These are phyloP conservation scores for Caenorhabditis sp. DNA, from an alignment of 2,888 invertebrate genomes.

Conservation along the genomic window DNA sequence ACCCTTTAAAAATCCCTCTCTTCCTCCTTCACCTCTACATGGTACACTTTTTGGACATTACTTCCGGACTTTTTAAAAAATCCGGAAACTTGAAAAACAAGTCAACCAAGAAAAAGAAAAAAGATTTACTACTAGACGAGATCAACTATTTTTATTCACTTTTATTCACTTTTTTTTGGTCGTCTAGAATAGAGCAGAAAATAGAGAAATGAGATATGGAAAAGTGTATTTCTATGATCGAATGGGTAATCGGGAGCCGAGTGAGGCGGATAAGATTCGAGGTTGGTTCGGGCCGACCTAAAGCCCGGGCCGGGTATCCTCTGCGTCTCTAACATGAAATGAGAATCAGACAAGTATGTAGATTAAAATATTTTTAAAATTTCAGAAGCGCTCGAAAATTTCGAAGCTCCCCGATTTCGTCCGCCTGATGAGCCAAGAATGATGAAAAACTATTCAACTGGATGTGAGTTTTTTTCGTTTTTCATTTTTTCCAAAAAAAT, in stretches of 20 bases:
- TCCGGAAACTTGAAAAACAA: not conserved
- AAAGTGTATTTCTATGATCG: slow-evolving; percentile 66
- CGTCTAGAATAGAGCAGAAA: not conserved
- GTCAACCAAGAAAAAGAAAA: not conserved
- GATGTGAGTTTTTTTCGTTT: slow-evolving; percentile 14
- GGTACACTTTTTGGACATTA: too few relatives aligned
- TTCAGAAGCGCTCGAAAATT: slow-evolving; percentile 49
- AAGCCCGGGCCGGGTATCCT: too few relatives aligned
- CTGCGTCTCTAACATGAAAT: not conserved
- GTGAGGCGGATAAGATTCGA: slow-evolving; percentile 46
- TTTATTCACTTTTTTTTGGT: not conserved
- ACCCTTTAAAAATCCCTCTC: too few relatives aligned
- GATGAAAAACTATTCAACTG: slow-evolving; percentile 41
- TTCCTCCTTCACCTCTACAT: too few relatives aligned
- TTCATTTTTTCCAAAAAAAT: not conserved
- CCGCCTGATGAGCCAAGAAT: slow-evolving; percentile 48
- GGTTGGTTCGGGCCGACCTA: too few relatives aligned
- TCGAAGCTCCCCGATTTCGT: slow-evolving; percentile 54
- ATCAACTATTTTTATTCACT: not conserved
- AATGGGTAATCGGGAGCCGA: slow-evolving; percentile 60
- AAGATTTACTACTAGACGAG: not conserved
- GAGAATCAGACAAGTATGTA: too few relatives aligned
- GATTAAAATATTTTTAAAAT: too few relatives aligned
- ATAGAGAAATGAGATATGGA: slow-evolving; percentile 58
- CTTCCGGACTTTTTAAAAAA: not conserved